These are phyloP conservation scores for Drosophila meridiana DNA, from an alignment of 2,888 invertebrate genomes.

Conservation along the genomic window DNA sequence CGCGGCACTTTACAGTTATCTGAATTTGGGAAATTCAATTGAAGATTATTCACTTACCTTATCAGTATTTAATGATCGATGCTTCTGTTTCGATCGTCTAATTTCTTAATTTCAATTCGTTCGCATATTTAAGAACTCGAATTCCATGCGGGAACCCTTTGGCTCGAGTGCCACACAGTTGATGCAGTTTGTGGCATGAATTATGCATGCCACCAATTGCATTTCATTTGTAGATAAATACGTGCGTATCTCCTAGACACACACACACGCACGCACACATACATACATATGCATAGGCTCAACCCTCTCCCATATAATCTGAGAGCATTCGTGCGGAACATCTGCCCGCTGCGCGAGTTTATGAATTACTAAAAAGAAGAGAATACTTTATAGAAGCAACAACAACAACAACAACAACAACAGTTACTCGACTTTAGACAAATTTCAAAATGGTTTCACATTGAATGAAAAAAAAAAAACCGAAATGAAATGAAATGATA, in stretches of 20 bases:
- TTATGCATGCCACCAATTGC: conserved; percentile 67
- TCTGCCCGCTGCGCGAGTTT: conserved; percentile 64
- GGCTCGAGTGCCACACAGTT: conserved; percentile 16
- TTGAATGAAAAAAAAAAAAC: conserved; percentile 46
- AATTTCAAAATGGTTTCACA: conserved; percentile 69
- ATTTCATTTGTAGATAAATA: conserved; percentile 55
- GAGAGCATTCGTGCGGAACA: conserved; percentile 53
- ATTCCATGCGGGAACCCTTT: conserved; percentile 10
- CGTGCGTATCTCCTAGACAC: conserved; percentile 21
- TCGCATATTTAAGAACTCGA: conserved; percentile 26
- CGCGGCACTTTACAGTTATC: neutral
- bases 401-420: conserved; percentile 34
- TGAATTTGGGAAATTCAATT: neutral
- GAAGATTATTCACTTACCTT: neutral
- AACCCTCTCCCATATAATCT: conserved; percentile 46
- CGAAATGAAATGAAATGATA: conserved; percentile 69
- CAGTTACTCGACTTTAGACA: conserved; percentile 33
- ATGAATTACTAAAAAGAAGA: conserved; percentile 56
- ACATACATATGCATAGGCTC: conserved; percentile 10
- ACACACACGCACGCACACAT: neutral
- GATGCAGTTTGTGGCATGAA: conserved; percentile 54
- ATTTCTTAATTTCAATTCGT: conserved; percentile 11
- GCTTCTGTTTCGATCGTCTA: neutral
- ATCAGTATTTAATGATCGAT: neutral
- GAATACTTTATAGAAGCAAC: conserved; percentile 19